A percentile compares a stretch with the other conserved stretches of the same genome.
Evolutionary conservation across 2,797 vertebrate genomes (phyloP).

Genomic region (Notamacropus eugenii): DNA sequence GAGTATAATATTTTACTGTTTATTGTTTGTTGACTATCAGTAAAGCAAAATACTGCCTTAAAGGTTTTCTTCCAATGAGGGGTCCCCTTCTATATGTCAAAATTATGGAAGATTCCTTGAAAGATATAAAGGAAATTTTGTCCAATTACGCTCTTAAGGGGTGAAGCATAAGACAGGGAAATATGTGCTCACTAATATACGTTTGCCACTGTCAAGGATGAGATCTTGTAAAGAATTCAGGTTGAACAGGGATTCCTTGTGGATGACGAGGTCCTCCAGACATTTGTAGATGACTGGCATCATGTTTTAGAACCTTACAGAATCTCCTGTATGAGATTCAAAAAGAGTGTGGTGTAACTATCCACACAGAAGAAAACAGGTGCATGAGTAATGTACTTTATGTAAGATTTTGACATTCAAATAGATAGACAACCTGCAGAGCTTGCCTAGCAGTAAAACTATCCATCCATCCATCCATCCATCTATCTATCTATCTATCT

Average conservation of each 20-base stretch:
- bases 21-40: background rate
- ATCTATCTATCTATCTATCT: background rate
- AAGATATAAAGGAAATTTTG: background rate
- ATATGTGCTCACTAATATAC: background rate
- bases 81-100: background rate
- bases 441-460: background rate
- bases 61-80: background rate
- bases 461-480: too few relatives aligned
- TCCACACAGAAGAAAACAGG: background rate
- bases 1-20: background rate
- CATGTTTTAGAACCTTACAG: background rate
- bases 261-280: background rate
- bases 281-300: background rate
- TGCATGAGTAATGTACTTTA: background rate
- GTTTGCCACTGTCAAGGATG: background rate
- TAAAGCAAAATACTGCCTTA: background rate
- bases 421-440: background rate
- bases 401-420: background rate
- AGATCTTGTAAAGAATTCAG: background rate
- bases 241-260: background rate
- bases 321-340: background rate
- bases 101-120: background rate
- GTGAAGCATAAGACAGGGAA: background rate
- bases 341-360: background rate
- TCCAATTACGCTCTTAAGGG: background rate